These are phyloP conservation scores for Styela clava DNA, from an alignment of 23 tunicate species.

Conservation along the genomic window DNA sequence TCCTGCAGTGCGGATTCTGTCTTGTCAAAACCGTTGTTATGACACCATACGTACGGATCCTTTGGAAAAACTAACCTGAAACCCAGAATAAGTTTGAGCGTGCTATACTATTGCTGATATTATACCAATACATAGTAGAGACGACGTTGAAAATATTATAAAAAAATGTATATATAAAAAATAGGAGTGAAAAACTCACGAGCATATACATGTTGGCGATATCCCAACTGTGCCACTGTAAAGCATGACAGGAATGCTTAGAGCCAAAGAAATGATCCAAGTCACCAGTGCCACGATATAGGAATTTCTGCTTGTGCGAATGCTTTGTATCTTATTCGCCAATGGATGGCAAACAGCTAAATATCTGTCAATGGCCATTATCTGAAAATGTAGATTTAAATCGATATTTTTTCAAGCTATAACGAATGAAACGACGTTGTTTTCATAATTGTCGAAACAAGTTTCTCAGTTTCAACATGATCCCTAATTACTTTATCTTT, in stretches of 20 bases:
- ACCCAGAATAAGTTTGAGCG: too few species aligned
- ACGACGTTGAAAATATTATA: too few species aligned
- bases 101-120: too few species aligned
- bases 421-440: too few species aligned
- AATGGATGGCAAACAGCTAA: constrained; percentile 7
- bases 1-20: not conserved
- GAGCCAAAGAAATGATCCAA: not conserved
- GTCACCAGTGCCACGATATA: not conserved
- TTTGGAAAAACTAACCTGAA: not conserved
- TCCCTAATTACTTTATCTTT: too few species aligned
- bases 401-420: too few species aligned
- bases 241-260: not conserved
- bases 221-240: not conserved
- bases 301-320: not conserved
- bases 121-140: too few species aligned
- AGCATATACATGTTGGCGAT: constrained; percentile 1
- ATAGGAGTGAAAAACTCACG: too few species aligned
- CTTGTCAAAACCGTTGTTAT: not conserved
- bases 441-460: too few species aligned
- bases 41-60: not conserved
- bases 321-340: not conserved
- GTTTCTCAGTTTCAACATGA: too few species aligned
- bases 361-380: constrained; percentile 5
- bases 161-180: too few species aligned
- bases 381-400: not conserved